A percentile compares a stretch with the other conserved stretches of the same genome.
Conservation (phyloP, 1,140 invertebrate species). For the Papilio aristodemus region DNA sequence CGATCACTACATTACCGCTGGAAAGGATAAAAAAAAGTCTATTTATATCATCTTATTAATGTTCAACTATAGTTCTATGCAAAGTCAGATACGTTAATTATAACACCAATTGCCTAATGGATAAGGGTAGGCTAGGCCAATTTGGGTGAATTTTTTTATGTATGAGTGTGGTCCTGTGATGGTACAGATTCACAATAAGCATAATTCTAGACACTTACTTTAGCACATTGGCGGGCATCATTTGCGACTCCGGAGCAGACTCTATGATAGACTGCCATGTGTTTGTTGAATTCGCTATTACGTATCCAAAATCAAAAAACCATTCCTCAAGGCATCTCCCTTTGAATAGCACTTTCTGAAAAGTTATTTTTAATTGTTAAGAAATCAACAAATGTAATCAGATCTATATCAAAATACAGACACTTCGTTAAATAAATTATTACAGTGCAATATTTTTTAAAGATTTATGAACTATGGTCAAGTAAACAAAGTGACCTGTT, state of each 20-base stretch:
- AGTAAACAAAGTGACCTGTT: slow-evolving; percentile 85
- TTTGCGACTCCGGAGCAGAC: slow-evolving; percentile 99
- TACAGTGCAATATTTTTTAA: no score
- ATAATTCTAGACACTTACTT: slow-evolving; percentile 86
- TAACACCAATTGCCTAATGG: no score
- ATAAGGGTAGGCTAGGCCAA: no score
- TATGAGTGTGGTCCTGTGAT: no score
- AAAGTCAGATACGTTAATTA: no score
- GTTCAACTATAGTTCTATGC: no score
- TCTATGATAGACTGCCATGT: slow-evolving; percentile 99
- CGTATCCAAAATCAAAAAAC: slow-evolving; percentile 99
- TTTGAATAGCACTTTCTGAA: slow-evolving; percentile 87
- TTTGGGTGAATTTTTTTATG: no score
- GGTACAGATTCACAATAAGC: no score
- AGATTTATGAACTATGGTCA: background rate
- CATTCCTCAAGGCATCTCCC: slow-evolving; percentile 95
- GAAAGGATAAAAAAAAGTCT: slow-evolving; percentile 76
- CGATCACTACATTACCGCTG: slow-evolving; percentile 99
- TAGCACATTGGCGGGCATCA: slow-evolving; percentile 99
- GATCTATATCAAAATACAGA: no score
- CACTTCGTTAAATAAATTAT: no score
- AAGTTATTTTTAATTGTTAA: slow-evolving; percentile 44
- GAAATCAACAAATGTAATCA: slow-evolving; percentile 14
- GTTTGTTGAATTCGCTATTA: slow-evolving; percentile 99
- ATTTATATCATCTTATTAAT: no score